Evolutionary conservation across 2,888 invertebrate species (phyloP).

Genomic region (Philaethria dido): DNA sequence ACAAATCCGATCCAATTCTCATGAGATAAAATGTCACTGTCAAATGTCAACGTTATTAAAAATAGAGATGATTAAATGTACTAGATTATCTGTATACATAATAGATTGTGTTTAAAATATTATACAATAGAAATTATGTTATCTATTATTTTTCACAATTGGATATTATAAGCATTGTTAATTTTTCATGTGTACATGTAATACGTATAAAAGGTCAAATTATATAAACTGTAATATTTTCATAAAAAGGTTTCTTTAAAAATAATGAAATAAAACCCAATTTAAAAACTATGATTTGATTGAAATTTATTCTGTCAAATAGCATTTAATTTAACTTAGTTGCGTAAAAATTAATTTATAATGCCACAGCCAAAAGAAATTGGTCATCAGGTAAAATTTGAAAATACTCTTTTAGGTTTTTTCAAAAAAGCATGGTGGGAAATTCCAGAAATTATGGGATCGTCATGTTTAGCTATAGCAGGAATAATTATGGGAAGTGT

Average conservation of each 20-base stretch:
- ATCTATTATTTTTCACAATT: too few relatives aligned
- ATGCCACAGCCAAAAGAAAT: conserved; percentile 54
- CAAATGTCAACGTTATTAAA: not conserved
- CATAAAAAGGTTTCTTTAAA: too few relatives aligned
- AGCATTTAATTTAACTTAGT: not conserved
- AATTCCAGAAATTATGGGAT: conserved; percentile 88
- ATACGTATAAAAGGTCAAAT: too few relatives aligned
- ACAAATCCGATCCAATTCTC: not conserved
- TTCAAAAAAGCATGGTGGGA: conserved; percentile 83
- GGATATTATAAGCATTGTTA: too few relatives aligned
- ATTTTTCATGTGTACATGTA: too few relatives aligned
- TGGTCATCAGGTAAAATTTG: conserved; percentile 61
- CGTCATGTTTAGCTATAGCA: conserved; percentile 80
- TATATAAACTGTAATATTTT: too few relatives aligned
- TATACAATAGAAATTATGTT: too few relatives aligned
- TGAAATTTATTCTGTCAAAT: not conserved
- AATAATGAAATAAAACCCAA: too few relatives aligned
- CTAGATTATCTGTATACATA: too few relatives aligned
- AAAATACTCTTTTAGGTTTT: conserved; percentile 56
- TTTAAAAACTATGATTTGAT: not conserved
- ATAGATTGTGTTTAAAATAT: too few relatives aligned
- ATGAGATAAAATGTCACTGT: conserved; percentile 7
- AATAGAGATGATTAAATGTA: not conserved
- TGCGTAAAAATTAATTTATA: not conserved
- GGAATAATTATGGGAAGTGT: conserved; percentile 79